Evolutionary conservation across 2,797 vertebrate genomes (phyloP), one percentile per base, ranked within the genome.

Genomic region (Anguilla megastoma): DNA sequence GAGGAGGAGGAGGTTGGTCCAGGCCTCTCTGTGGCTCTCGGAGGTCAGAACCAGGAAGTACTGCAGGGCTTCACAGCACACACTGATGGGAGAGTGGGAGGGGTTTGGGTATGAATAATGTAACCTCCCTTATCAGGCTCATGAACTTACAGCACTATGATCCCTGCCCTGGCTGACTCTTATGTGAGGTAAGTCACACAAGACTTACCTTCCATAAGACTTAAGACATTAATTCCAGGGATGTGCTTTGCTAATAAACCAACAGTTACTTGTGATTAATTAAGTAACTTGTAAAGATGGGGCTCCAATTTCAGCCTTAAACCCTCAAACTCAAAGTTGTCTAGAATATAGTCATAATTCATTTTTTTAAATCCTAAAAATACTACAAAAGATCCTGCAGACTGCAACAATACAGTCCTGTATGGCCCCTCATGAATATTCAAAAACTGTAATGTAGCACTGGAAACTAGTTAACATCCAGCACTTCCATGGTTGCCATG

Each of bases 11-110:
- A 99, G 96, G 93, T 98, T 99, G 90, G 98, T 99, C 99, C 99
- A 99, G 91, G 98, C 98, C 93, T 99, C 99, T 90, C 99, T 95
- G 92, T 99, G 99, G 93, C 98, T 98, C 90, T 99, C 99, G 16
- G 99, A 99, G 0, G 97, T 98, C 74, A 99, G 95, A 12, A 97
- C 97, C 89, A 99, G 95, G 94, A 99, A 99, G 87, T 99, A 99
- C 21, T 97, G 96, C 56, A 99, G 95, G 0, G 98, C 99, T 92
- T 99, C 98, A 0, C 98, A 98, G 96, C 98, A 99, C 91, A 99
- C 98, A 80, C 99, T 99, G 66, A 14, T 27, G 86, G 0, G 21
- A 91, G 88, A 89, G 87, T 71, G 91, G 50, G 45, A 45, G 71
- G 7, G 41, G 45, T 30, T 30, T 21, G 54, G 60, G 56, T 56